Percentiles rank a stretch among this genome's conserved stretches.
Evolutionary conservation across 35 echinoderm and acorn worm species (phyloP).

Genomic region (Apostichopus japonicus): DNA sequence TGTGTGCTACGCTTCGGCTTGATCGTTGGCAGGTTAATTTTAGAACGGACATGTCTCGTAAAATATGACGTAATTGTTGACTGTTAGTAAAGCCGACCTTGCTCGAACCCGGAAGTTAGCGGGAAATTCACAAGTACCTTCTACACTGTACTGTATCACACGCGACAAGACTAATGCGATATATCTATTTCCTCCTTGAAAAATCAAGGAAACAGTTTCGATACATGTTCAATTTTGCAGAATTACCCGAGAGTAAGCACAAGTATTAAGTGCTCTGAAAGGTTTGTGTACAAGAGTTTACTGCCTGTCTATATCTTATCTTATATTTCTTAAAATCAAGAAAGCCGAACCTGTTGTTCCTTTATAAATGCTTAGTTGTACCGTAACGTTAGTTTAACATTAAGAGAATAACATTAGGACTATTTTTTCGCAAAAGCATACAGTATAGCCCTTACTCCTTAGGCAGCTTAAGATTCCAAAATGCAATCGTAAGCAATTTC

Average conservation of each 20-base stretch:
- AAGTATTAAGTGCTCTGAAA: neutral
- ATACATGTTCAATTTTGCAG: neutral
- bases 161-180: neutral
- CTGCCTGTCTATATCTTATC: neutral
- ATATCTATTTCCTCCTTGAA: neutral
- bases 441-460: neutral
- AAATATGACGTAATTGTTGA: neutral
- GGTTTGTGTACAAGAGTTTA: neutral
- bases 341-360: neutral
- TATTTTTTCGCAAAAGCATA: too few species aligned
- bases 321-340: neutral
- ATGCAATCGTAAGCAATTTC: too few species aligned
- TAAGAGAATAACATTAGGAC: too few species aligned
- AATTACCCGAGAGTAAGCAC: neutral
- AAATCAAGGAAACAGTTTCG: neutral
- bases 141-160: neutral
- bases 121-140: constrained; percentile 2
- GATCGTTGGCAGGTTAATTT: too few species aligned
- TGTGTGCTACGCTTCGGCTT: too few species aligned
- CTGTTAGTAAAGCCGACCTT: neutral
- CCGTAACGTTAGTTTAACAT: too few species aligned
- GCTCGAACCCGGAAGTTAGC: constrained; percentile 1
- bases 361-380: neutral
- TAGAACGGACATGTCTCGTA: neutral
- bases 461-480: too few species aligned